Evolutionary conservation across 1,140 invertebrate species (phyloP), one percentile per base, ranked within the genome.

Genomic region (Cheumatopsyche charites): DNA sequence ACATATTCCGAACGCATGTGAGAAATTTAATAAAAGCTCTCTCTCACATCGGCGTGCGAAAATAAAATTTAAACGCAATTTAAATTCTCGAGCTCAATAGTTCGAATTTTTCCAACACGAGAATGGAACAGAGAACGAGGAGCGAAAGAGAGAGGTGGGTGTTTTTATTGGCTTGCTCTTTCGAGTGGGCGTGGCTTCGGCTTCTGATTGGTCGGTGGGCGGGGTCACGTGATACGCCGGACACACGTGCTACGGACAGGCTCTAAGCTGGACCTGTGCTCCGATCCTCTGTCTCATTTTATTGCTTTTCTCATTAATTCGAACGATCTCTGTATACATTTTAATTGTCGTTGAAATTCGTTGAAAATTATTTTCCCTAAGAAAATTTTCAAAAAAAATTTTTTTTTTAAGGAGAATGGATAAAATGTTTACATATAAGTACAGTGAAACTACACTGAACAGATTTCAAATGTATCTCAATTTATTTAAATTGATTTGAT

Each of bases 51-150:
- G 55, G 21, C 55, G 23, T 19, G 55, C 55, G 23, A 26, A 58
- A 58, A 58, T 58, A 58, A 58, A 58, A 58, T 25, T 58, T 58
- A 58, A 58, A 58, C 17, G 55, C 21, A 58, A 58, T 58, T 58
- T 23, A 58, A 58, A 58, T 58, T 58, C 55, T 19, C 21, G 55
- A 23, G 55, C 55, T 58, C 55, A 58, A 58, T 58, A 58, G 55
- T 58, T 23, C 25, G 55, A 58, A 58, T 58, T 58, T 58, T 58
- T 58, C 55, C 23, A 58, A 17, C 9, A n/a, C 7, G 3, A 11
- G 55, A 23, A 25, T 21, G 55, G 25, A 25, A 26, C 23, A 23
- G 55, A n/a, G 23, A 23, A n/a, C 23, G 7, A 58, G 25, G 23
- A 58, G 21, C 12, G 55, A 58, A 52, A 58, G 55, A 12, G 11